phyloP scores from a whole-genome alignment of 1,140 invertebrate species.

The Bacillus rossius region DNA sequence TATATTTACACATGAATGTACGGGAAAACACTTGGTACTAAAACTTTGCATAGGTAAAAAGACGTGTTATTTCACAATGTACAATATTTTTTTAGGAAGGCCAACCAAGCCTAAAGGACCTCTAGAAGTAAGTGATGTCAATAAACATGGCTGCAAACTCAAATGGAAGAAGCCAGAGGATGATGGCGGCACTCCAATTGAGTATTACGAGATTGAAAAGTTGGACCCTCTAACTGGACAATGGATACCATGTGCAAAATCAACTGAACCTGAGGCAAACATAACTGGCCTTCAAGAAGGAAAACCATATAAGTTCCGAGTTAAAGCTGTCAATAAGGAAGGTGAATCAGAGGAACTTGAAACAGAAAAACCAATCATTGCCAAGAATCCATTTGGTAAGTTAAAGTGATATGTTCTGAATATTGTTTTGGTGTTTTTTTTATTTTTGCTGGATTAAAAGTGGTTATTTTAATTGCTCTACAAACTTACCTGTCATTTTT shows the following conservation, averaged over 20 bases:
- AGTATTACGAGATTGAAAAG: constrained; percentile 97
- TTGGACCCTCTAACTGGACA: constrained; percentile 87
- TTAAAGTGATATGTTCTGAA: background rate
- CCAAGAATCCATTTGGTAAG: constrained; percentile 96
- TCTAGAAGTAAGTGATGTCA: constrained; percentile 82
- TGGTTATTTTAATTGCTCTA: too few relatives aligned
- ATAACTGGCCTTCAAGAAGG: constrained; percentile 85
- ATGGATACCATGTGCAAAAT: constrained; percentile 85
- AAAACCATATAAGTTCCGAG: constrained; percentile 98
- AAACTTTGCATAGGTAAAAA: too few relatives aligned
- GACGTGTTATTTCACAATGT: too few relatives aligned
- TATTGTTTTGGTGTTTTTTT: background rate
- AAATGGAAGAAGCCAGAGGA: constrained; percentile 93
- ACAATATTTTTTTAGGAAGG: constrained; percentile 40
- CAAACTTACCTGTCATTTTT: too few relatives aligned
- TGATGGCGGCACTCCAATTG: constrained; percentile 86
- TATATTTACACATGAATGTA: too few relatives aligned
- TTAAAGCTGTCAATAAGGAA: constrained; percentile 97
- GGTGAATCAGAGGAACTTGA: constrained; percentile 95
- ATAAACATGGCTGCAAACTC: constrained; percentile 89
- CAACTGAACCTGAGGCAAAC: constrained; percentile 72
- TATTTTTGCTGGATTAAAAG: background rate
- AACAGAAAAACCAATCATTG: constrained; percentile 89
- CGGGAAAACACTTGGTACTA: too few relatives aligned
- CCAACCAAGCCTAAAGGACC: constrained; percentile 82